A percentile compares a stretch with the other conserved stretches of the same genome.
phyloP scores from a whole-genome alignment of 2,888 invertebrate species.

The Diaphora mendica region DNA sequence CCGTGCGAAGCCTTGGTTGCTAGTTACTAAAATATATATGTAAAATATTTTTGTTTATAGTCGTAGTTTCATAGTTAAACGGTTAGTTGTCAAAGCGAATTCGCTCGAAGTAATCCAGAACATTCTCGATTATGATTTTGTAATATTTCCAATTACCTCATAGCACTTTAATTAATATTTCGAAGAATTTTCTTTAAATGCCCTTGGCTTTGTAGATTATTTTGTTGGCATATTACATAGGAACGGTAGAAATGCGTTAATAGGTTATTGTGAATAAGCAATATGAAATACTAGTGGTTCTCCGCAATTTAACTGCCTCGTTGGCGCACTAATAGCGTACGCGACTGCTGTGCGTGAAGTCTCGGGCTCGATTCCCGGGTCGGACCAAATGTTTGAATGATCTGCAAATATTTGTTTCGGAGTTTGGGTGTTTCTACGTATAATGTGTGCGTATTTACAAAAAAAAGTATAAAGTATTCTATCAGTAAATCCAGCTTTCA shows the following conservation, averaged over 20 bases:
- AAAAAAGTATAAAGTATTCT: too few species aligned
- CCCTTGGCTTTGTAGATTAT: neutral
- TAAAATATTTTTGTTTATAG: too few species aligned
- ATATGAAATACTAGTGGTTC: neutral
- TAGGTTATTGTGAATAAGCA: neutral
- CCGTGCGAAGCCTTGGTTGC: too few species aligned
- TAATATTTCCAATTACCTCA: slow-evolving; percentile 7
- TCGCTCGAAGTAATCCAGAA: neutral
- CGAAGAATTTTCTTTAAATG: slow-evolving; percentile 13
- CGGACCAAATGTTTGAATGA: too few species aligned
- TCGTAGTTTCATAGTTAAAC: neutral
- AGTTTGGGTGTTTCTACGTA: too few species aligned
- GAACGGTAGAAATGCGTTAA: neutral
- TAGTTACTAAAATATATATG: too few species aligned
- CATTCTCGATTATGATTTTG: neutral
- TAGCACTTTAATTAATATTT: slow-evolving; percentile 9
- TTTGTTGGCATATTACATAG: neutral
- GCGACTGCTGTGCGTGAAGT: too few species aligned
- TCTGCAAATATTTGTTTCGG: too few species aligned
- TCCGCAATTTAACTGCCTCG: neutral
- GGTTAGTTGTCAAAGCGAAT: neutral
- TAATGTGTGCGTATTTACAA: too few species aligned
- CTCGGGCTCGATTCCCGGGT: too few species aligned
- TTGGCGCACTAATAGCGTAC: too few species aligned
- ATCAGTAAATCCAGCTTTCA: too few species aligned